These are phyloP conservation scores for Eupithecia insigniata DNA, from an alignment of 2,888 invertebrate genomes.

Conservation along the genomic window DNA sequence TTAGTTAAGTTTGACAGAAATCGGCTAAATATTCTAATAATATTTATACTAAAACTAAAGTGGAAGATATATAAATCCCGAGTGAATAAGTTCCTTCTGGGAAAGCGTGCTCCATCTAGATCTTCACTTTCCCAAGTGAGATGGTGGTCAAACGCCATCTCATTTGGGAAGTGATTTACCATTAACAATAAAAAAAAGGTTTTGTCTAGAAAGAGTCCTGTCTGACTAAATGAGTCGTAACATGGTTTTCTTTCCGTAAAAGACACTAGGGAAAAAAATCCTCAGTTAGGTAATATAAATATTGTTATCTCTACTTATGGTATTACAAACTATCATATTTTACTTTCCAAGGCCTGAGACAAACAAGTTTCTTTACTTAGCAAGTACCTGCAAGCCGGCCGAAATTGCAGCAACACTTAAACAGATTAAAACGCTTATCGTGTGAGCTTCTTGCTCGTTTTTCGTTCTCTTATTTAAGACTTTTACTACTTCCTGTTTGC, in stretches of 20 bases:
- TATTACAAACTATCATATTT: conserved; percentile 1
- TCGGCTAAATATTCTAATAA: conserved; percentile 17
- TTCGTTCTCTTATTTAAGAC: conserved; percentile 75
- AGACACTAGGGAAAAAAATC: background rate
- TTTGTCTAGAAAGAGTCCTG: background rate
- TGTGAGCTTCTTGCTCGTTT: conserved; percentile 73
- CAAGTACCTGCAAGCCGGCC: conserved; percentile 19
- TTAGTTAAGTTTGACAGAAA: conserved; percentile 56
- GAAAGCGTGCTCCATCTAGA: too few relatives aligned
- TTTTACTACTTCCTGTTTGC: conserved; percentile 68
- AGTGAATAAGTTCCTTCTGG: too few relatives aligned
- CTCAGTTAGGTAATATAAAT: background rate
- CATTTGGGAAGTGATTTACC: too few relatives aligned
- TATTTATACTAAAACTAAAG: background rate
- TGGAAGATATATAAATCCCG: background rate
- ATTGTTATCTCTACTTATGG: background rate
- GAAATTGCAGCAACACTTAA: conserved; percentile 67
- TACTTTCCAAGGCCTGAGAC: conserved; percentile 8
- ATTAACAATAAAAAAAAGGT: too few relatives aligned
- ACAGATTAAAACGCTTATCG: conserved; percentile 80
- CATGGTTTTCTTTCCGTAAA: background rate
- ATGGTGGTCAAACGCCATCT: too few relatives aligned
- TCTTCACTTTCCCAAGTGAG: too few relatives aligned
- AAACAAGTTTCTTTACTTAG: conserved; percentile 20
- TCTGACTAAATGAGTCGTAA: background rate